These are phyloP conservation scores for Desoria tigrina DNA, from an alignment of 2,888 invertebrate genomes.

Conservation along the genomic window DNA sequence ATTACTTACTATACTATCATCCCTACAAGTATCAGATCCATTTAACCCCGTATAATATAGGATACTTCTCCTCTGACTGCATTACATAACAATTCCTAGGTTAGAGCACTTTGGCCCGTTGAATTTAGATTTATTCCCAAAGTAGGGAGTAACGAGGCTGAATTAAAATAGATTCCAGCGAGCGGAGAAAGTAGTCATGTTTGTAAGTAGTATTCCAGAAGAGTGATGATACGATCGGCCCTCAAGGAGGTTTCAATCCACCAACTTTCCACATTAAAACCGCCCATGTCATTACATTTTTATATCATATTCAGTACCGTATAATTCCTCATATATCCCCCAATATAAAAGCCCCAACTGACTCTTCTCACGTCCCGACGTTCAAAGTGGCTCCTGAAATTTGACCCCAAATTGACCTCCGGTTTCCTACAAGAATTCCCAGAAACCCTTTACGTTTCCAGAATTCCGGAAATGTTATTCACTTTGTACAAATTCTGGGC, in stretches of 20 bases:
- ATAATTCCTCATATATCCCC: constrained; percentile 11
- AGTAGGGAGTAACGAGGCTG: constrained; percentile 4
- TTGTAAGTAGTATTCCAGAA: background rate
- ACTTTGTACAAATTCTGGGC: too few relatives aligned
- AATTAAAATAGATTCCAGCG: constrained; percentile 6
- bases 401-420: too few relatives aligned
- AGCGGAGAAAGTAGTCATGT: background rate
- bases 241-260: constrained; percentile 19
- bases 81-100: too few relatives aligned
- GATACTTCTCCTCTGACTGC: too few relatives aligned
- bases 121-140: background rate
- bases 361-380: background rate
- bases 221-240: constrained; percentile 14
- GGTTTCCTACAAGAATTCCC: too few relatives aligned
- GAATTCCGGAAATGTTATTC: too few relatives aligned
- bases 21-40: too few relatives aligned
- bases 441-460: too few relatives aligned
- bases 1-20: too few relatives aligned
- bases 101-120: too few relatives aligned
- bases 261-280: constrained; percentile 20
- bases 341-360: background rate
- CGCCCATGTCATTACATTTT: constrained; percentile 22
- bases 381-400: too few relatives aligned
- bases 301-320: constrained; percentile 6
- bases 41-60: too few relatives aligned